Evolutionary conservation across 2,113 vertebrate species (phyloP).

Genomic region (Actenoides hombroni): DNA sequence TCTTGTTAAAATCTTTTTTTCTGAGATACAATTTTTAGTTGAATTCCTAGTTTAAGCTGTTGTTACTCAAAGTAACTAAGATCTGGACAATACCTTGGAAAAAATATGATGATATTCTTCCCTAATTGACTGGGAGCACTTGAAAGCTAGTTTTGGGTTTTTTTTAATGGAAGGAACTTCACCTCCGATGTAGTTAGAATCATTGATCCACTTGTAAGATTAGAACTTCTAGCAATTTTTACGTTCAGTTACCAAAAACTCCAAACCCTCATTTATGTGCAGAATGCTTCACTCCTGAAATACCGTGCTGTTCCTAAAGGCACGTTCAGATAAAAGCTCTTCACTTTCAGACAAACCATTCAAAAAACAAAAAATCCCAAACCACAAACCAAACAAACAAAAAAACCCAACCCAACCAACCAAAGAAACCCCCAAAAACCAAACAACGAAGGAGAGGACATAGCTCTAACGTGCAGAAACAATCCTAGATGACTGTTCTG

Average conservation of each 20-base stretch:
- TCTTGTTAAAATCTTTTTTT: not conserved
- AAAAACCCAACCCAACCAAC: too few species aligned
- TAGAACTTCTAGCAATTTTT: not conserved
- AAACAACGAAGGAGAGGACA: not conserved
- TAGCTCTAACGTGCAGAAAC: not conserved
- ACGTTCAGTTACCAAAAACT: not conserved
- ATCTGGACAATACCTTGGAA: not conserved
- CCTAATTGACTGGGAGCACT: not conserved
- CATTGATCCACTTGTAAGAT: not conserved
- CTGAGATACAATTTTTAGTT: not conserved
- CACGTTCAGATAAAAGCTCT: not conserved
- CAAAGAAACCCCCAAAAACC: not conserved
- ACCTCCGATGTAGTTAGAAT: not conserved
- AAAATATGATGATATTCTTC: not conserved
- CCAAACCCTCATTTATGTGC: not conserved
- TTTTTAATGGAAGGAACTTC: not conserved
- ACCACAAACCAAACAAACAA: not conserved
- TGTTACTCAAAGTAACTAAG: not conserved
- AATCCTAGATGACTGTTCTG: constrained; percentile 28
- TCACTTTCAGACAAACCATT: not conserved
- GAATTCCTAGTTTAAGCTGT: not conserved
- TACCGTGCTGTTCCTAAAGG: not conserved
- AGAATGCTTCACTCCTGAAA: not conserved
- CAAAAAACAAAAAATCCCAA: not conserved
- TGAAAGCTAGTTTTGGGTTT: not conserved